These are phyloP conservation scores for Dolichotis patagonum DNA, from an alignment of 2,113 vertebrate species.

Conservation along the genomic window DNA sequence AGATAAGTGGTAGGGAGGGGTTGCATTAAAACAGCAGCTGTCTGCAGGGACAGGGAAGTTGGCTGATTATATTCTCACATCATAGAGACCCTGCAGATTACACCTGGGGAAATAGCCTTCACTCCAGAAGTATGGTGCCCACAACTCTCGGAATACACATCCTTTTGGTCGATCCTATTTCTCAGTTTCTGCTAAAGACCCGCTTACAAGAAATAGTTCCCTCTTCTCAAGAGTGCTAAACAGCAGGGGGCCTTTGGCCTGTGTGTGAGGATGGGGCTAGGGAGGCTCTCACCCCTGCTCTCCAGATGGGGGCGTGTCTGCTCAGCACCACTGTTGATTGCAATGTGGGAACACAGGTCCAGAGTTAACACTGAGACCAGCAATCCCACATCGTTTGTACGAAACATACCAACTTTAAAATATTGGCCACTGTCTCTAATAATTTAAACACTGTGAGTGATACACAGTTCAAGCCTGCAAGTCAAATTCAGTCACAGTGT, in stretches of 20 bases:
- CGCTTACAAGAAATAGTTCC: not conserved
- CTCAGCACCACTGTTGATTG: not conserved
- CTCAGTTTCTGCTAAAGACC: slow-evolving; percentile 28
- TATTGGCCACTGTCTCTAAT: not conserved
- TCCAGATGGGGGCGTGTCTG: not conserved
- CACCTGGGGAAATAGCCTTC: not conserved
- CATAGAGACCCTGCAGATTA: not conserved
- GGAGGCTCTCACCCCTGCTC: not conserved
- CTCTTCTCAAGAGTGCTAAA: not conserved
- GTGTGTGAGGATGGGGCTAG: not conserved
- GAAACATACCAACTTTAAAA: not conserved
- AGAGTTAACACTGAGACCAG: not conserved
- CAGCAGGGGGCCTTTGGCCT: not conserved
- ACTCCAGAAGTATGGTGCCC: not conserved
- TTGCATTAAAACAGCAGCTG: not conserved
- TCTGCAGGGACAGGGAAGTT: not conserved
- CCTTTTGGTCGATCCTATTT: not conserved
- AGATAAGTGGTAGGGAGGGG: not conserved
- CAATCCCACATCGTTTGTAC: slow-evolving; percentile 3
- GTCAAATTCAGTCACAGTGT: not conserved
- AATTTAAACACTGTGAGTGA: not conserved
- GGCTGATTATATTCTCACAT: not conserved
- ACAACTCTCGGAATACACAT: not conserved
- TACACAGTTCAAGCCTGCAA: not conserved
- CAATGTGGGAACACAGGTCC: not conserved